A percentile compares a stretch with the other conserved stretches of the same genome.
These are phyloP conservation scores for Clarias fuscus DNA, from an alignment of 2,797 vertebrate genomes.

Conservation along the genomic window DNA sequence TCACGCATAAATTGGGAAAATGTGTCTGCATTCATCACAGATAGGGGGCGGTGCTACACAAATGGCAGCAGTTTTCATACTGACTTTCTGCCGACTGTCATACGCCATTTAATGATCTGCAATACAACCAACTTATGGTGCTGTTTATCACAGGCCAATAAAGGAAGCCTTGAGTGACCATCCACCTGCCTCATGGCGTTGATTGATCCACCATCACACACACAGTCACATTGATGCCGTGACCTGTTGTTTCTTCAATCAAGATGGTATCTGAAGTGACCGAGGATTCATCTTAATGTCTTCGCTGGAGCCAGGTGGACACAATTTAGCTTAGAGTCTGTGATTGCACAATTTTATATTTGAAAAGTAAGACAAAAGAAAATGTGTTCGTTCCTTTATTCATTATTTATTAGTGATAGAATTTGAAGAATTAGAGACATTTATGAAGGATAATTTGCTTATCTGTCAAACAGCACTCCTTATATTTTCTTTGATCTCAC, in stretches of 20 bases:
- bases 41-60: no score
- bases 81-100: no score
- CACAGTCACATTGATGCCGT: conserved; percentile 13
- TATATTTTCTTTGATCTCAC: not conserved
- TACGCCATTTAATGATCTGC: no score
- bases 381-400: not conserved
- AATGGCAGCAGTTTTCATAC: no score
- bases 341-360: not conserved
- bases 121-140: no score
- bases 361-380: not conserved
- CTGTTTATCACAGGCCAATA: no score
- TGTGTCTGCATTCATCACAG: no score
- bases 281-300: not conserved
- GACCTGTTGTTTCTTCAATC: conserved; percentile 17
- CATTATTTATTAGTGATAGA: not conserved
- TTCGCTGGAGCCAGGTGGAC: conserved; percentile 14
- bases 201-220: not conserved
- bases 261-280: conserved; percentile 14
- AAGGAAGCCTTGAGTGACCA: no score
- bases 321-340: not conserved
- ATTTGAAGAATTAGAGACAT: not conserved
- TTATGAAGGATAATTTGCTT: not conserved
- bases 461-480: not conserved
- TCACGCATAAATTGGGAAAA: no score
- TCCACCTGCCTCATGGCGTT: no score